A percentile compares a stretch with the other conserved stretches of the same genome.
phyloP scores from a whole-genome alignment of 2,797 vertebrate species.

The Heteromormyrus szaboi region DNA sequence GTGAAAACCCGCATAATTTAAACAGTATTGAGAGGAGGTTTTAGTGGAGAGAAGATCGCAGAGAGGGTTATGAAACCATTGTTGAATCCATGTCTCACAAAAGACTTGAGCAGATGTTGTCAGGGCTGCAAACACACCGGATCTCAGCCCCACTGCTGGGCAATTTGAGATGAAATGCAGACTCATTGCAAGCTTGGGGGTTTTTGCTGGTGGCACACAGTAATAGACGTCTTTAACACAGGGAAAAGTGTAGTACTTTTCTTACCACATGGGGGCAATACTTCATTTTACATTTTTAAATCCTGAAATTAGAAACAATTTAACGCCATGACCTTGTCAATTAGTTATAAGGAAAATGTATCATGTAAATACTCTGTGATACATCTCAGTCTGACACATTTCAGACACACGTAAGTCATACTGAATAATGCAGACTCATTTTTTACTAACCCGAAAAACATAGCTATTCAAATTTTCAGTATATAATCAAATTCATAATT shows the following conservation, averaged over 20 bases:
- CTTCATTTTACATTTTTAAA: not conserved
- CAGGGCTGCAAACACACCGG: not conserved
- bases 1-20: not conserved
- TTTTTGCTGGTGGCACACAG: not conserved
- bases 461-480: not conserved
- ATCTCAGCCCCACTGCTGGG: not conserved
- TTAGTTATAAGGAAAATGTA: not conserved
- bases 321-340: slow-evolving; percentile 11
- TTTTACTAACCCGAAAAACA: not conserved
- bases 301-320: not conserved
- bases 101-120: not conserved
- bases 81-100: not conserved
- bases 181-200: not conserved
- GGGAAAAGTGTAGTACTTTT: not conserved
- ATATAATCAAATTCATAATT: not conserved
- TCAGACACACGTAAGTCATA: not conserved
- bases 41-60: not conserved
- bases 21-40: not conserved
- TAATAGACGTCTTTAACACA: not conserved
- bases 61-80: not conserved
- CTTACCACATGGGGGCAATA: slow-evolving; percentile 16
- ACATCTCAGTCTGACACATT: not conserved
- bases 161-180: not conserved
- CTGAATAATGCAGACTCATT: not conserved
- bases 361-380: not conserved